Evolutionary conservation across 2,888 invertebrate genomes (phyloP).

Genomic region (Epinotia demarniana): DNA sequence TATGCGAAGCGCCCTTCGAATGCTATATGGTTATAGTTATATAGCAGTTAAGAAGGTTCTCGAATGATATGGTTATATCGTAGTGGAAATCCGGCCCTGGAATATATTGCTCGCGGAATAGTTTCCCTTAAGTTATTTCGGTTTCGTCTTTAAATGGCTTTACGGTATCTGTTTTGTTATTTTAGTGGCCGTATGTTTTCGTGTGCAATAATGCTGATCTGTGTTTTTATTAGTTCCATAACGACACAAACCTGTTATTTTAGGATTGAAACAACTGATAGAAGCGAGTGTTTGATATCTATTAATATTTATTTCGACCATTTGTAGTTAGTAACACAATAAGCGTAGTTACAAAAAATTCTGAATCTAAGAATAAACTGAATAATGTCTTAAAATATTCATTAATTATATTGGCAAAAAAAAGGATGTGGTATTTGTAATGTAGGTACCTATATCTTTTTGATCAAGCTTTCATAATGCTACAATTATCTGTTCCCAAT

Average conservation of each 20-base stretch:
- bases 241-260: constrained; percentile 10
- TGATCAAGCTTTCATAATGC: too few relatives aligned
- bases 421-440: too few relatives aligned
- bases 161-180: constrained; percentile 40
- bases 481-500: too few relatives aligned
- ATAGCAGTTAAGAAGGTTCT: constrained; percentile 44
- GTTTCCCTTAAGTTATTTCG: constrained; percentile 44
- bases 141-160: constrained; percentile 39
- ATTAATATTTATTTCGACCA: too few relatives aligned
- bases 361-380: too few relatives aligned
- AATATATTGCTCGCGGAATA: constrained; percentile 41
- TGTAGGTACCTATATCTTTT: too few relatives aligned
- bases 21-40: constrained; percentile 41
- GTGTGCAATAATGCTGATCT: constrained; percentile 14
- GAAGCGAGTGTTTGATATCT: neutral
- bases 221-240: constrained; percentile 11
- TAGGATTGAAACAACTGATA: neutral
- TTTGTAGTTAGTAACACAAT: too few relatives aligned
- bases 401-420: too few relatives aligned
- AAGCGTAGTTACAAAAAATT: too few relatives aligned
- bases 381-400: too few relatives aligned
- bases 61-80: constrained; percentile 43
- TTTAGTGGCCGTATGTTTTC: constrained; percentile 30
- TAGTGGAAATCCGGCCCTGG: constrained; percentile 39
- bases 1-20: constrained; percentile 43